Evolutionary conservation across 2,113 vertebrate genomes (phyloP).

Genomic region (Anarhynchus alexandrinus): DNA sequence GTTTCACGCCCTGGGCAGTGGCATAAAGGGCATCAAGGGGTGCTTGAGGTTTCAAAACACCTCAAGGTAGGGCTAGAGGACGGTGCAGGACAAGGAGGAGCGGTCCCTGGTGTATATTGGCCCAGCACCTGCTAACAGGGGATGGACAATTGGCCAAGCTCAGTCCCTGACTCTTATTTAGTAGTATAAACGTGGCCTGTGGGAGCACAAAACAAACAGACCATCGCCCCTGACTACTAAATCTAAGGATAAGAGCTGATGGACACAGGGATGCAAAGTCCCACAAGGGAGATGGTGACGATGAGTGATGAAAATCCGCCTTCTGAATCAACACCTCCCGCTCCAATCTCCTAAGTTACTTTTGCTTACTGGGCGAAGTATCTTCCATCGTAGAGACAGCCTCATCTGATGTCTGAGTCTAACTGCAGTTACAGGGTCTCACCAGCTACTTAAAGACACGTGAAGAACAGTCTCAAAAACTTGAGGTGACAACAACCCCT

Average conservation of each 20-base stretch:
- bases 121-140: too few species aligned
- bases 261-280: accelerated
- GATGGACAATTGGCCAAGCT: background rate
- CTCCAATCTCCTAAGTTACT: background rate
- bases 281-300: accelerated
- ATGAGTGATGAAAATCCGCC: background rate
- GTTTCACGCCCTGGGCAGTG: background rate
- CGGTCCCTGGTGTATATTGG: accelerated
- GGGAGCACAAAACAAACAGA: background rate
- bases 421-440: background rate
- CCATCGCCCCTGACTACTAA: accelerated
- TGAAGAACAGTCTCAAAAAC: background rate
- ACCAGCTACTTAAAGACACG: background rate
- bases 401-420: background rate
- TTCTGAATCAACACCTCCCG: background rate
- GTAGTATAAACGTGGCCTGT: accelerated
- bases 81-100: background rate
- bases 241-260: background rate
- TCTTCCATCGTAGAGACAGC: background rate
- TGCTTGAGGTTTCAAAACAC: accelerated
- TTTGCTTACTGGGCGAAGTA: background rate
- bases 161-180: background rate
- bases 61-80: background rate
- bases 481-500: background rate
- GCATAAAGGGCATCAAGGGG: background rate